Base-by-base conservation (phyloP, 2,797 vertebrate genomes). In the Acanthis flammea region DNA sequence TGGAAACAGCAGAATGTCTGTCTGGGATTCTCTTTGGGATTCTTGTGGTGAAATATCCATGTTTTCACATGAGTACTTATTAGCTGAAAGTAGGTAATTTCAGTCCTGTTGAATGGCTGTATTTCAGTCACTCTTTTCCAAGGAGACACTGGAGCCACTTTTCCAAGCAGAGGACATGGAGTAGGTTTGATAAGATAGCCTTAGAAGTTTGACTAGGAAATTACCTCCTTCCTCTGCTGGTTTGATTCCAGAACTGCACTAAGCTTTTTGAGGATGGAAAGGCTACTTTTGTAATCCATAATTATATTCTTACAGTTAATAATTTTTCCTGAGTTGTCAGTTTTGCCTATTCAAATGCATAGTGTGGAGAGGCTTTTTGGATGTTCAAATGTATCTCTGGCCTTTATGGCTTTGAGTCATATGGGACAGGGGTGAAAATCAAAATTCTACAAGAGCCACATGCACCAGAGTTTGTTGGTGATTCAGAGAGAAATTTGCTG, bases 201-300 rank as follows among this genome's bases (percentile, higher is more conserved):
- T 83, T 44, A 74, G 57, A 91, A 80, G 44, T 76, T 75, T 84
- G 61, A 88, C 91, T 90, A 81, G 55, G 70, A 94, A 95, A 73
- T 67, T 55, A 17, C 23, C 54, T 92, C n/a, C 14, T 92, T 88
- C 87, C 84, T 80, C 14, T 75, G 31, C 68, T 92, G n/a, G 47
- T 80, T 74, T 95, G 44, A 48, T 92, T 68, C 30, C 73, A 86
- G 68, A 93, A 62, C 8, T 67, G 18, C 28, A 68, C 25, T 70
- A 83, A 71, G 57, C 8, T 65, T 81, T 91, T 88, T 84, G 37
- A 88, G 35, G 57, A 48, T 48, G 48, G 45, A 79, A 74, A 45
- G 2, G 4, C 50, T 76, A 60, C 4, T 87, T 92, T 71, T 60
- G 30, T 84, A 81, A 54, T 14, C 42, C 25, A 21, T 76, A 71